phyloP scores from a whole-genome alignment of 2,113 vertebrate genomes.

The Marcusenius ussheri region DNA sequence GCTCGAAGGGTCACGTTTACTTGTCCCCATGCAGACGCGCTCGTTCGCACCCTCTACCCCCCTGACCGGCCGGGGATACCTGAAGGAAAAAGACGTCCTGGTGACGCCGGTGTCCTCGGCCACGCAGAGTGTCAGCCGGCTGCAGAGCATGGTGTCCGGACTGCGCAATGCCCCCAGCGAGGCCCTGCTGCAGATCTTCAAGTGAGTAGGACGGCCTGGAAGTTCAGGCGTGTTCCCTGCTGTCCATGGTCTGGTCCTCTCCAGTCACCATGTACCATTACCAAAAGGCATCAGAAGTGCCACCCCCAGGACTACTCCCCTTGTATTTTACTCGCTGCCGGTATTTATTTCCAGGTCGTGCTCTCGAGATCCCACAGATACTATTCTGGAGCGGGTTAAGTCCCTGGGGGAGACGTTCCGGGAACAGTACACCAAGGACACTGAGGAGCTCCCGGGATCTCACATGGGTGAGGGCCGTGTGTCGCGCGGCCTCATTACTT shows the following conservation, averaged over 20 bases:
- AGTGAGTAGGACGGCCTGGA: constrained; percentile 55
- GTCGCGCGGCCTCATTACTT: not conserved
- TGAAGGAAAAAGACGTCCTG: constrained; percentile 80
- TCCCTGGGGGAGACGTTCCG: constrained; percentile 78
- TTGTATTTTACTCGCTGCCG: not conserved
- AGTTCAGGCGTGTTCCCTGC: too few species aligned
- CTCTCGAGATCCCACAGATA: constrained; percentile 70
- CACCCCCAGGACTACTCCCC: not conserved
- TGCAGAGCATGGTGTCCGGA: constrained; percentile 85
- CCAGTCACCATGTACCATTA: not conserved
- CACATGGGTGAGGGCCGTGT: constrained; percentile 72
- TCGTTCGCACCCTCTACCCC: constrained; percentile 90
- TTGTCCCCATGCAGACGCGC: constrained; percentile 51
- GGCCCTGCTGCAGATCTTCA: constrained; percentile 70
- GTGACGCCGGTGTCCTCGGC: constrained; percentile 89
- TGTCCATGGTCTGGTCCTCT: not conserved
- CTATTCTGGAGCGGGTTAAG: constrained; percentile 70
- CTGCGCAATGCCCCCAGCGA: constrained; percentile 77
- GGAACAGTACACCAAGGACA: constrained; percentile 76
- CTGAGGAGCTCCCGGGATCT: constrained; percentile 75
- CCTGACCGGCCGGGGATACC: constrained; percentile 84
- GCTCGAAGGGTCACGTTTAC: not conserved
- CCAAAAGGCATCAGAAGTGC: not conserved
- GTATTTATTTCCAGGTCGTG: constrained; percentile 65
- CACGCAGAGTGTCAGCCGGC: constrained; percentile 84